Base-by-base conservation (phyloP, 2,888 invertebrate species). In the Pammene aurita region DNA sequence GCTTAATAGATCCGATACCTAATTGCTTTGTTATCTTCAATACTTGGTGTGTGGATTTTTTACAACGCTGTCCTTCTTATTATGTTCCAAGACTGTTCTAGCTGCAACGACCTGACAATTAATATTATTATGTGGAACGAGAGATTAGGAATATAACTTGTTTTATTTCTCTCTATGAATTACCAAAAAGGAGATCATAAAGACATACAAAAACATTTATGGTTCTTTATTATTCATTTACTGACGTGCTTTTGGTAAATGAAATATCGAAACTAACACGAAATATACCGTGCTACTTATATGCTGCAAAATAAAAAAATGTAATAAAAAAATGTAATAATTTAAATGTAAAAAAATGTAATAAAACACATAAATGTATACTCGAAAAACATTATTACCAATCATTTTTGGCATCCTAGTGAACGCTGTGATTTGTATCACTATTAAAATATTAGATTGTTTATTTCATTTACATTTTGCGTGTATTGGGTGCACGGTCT, bases 1-100 rank as follows among this genome's bases (percentile, higher is more conserved):
- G 78, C 79, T 74, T 80, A n/a, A n/a, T n/a, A 62, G 65, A 70
- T 78, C 81, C 77, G 73, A 81, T 80, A 78, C 56, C 77, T 80
- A 79, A 80, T 80, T 78, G 75, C 67, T 63, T 63, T 64, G 74
- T 67, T 71, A 65, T 71, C 71, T 80, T 60, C 56, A 70, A 69
- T 67, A 67, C 64, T 65, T 60, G 18, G 38, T 26, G 54, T 55
- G 18, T 50, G 56, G 44, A 50, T 70, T 42, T 66, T 66, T 70
- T 64, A 55, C 55, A 66, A 42, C 41, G 42, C 14, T 54, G 66
- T 26, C 62, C 56, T 62, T 63, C 42, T 63, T 63, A 10, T 52
- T 52, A 11, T 11, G 14, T 52, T 48, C 14, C 34, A 44, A 58
- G 7, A 52, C 50, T 26, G 2, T n/a, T 64, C 64, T 67, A 60